Evolutionary conservation across 2,888 invertebrate genomes (phyloP), one percentile per base, ranked within the genome.

Genomic region (Malthinus seriepunctatus): DNA sequence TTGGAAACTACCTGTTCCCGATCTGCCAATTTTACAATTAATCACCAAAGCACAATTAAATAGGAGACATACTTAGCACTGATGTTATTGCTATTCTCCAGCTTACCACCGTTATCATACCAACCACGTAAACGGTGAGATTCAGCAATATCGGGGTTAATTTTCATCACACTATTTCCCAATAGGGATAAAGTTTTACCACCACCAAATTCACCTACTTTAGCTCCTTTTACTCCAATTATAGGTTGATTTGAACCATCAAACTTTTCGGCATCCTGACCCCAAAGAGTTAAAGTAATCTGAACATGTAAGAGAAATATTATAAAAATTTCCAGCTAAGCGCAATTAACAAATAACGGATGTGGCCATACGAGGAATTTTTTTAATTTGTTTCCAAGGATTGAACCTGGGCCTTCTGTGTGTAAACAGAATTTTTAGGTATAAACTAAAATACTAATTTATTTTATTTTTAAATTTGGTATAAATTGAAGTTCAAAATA

Each of bases 271-370:
- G 97, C 97, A 73, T 93, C 89, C 32, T 81, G 83, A 2, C 93
- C 95, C 99, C 99, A 99, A 1, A 99, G 77, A 0, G 97, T 96
- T 3, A 97, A 74, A n/a, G 79, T 80, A 14, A 93, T 82, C 89
- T 89, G 71, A 23, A 70, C 5, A 23, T 23, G 5, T 5, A 5
- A 23, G 23, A 23, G 23, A 23, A 23, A 23, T 23, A 5, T 5
- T 23, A 23, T 23, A 23, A 23, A 23, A 23, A 3, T 5, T 23
- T 5, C 23, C 5, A n/a, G n/a, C n/a, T n/a, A n/a, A n/a, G n/a
- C n/a, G n/a, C n/a, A n/a, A n/a, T n/a, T n/a, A n/a, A n/a, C n/a
- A n/a, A n/a, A n/a, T n/a, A n/a, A n/a, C n/a, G n/a, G n/a, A n/a
- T n/a, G n/a, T n/a, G n/a, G n/a, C n/a, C n/a, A n/a, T n/a, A n/a